phyloP scores from a whole-genome alignment of 2,113 vertebrate genomes.

The Sigmodon hispidus region DNA sequence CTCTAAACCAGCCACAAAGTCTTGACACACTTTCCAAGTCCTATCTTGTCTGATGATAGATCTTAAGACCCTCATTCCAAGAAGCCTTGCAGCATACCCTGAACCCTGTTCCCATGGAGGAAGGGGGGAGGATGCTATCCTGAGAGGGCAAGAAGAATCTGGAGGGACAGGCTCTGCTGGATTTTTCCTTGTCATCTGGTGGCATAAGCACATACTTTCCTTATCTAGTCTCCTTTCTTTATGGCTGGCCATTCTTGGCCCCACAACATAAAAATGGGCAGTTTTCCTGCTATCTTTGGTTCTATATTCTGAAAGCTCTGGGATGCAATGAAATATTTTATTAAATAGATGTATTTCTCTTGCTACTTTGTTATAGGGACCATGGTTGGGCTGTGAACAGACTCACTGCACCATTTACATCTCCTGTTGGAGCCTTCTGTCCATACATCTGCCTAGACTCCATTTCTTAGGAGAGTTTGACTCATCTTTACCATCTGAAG shows the following conservation, averaged over 20 bases:
- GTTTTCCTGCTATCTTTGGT: neutral
- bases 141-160: neutral
- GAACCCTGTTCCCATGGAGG: neutral
- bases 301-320: neutral
- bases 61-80: neutral
- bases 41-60: neutral
- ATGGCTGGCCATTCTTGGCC: neutral
- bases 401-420: neutral
- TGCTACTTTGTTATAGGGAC: neutral
- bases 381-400: neutral
- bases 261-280: neutral
- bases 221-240: neutral
- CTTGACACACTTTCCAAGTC: neutral
- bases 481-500: neutral
- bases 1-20: neutral
- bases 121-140: neutral
- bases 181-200: neutral
- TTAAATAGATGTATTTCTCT: neutral
- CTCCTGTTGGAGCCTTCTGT: neutral
- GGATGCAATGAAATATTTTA: neutral
- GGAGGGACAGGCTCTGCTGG: neutral
- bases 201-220: neutral
- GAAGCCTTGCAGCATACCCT: neutral
- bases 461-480: neutral
- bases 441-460: neutral